Evolutionary conservation across 2,113 vertebrate species (phyloP).

Genomic region (Sapayoa aenigma): DNA sequence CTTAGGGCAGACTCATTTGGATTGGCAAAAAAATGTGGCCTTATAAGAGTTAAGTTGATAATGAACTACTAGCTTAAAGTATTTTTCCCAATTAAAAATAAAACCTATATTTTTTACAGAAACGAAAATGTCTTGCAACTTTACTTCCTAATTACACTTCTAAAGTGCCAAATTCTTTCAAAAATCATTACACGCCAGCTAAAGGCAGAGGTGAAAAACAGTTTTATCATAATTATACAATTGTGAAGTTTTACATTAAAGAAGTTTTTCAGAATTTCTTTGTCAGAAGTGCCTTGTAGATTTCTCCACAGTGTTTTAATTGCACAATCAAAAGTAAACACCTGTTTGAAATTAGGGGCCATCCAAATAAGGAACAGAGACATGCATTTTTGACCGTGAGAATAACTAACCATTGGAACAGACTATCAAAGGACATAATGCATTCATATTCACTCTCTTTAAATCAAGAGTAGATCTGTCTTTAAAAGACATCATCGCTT

Average conservation of each 20-base stretch:
- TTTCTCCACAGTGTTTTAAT: not conserved
- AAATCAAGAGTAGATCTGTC: not conserved
- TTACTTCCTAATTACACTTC: not conserved
- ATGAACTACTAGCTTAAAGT: not conserved
- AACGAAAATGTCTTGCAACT: not conserved
- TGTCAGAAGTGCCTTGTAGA: not conserved
- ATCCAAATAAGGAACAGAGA: conserved; percentile 1
- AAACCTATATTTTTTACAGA: not conserved
- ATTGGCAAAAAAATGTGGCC: not conserved
- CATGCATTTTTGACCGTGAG: not conserved
- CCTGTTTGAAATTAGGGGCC: conserved; percentile 37
- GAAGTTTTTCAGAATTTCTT: conserved; percentile 14
- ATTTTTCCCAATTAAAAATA: not conserved
- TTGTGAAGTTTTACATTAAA: not conserved
- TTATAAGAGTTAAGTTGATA: not conserved
- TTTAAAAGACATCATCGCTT: not conserved
- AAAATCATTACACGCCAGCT: not conserved
- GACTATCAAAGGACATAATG: not conserved
- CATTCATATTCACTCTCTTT: not conserved
- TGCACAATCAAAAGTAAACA: conserved; percentile 12
- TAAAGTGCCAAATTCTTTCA: not conserved
- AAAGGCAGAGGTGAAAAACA: not conserved
- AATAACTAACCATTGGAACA: conserved; percentile 3
- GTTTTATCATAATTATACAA: not conserved
- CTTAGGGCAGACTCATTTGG: not conserved